Percentiles rank a stretch among this genome's conserved stretches.
Evolutionary conservation across 2,888 invertebrate species (phyloP).

Genomic region (Drosophila helvetica): DNA sequence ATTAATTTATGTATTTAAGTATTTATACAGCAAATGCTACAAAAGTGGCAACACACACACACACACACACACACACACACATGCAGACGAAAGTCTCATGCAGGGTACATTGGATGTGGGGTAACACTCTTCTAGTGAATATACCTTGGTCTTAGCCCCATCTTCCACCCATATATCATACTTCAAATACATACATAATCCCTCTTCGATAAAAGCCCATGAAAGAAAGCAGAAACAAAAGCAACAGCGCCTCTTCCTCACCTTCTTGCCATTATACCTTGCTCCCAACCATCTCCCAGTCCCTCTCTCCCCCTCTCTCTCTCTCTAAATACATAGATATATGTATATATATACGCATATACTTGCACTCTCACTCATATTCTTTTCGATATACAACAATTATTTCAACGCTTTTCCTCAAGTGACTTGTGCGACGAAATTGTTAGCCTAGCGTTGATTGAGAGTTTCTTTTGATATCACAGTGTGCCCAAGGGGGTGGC

Average conservation of each 20-base stretch:
- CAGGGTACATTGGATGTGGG: not conserved
- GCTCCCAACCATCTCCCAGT: not conserved
- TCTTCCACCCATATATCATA: not conserved
- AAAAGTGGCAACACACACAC: slow-evolving; percentile 6
- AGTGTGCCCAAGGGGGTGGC: too few relatives aligned
- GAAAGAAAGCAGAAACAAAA: not conserved
- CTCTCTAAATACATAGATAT: slow-evolving; percentile 9
- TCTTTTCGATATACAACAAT: slow-evolving; percentile 48
- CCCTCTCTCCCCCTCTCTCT: not conserved
- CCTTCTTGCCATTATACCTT: not conserved
- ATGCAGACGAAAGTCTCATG: not conserved
- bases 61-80: not conserved
- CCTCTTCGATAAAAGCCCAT: not conserved
- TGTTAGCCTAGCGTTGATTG: slow-evolving; percentile 72
- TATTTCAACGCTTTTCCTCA: slow-evolving; percentile 68
- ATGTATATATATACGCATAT: not conserved
- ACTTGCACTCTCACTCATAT: slow-evolving; percentile 21
- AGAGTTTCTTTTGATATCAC: slow-evolving; percentile 70
- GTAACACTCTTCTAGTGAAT: not conserved
- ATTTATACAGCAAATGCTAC: slow-evolving; percentile 37
- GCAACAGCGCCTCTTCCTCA: not conserved
- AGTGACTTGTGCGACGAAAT: slow-evolving; percentile 65
- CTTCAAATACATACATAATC: not conserved
- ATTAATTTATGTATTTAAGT: slow-evolving; percentile 71
- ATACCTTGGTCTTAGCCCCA: not conserved